phyloP scores from a whole-genome alignment of 2,888 invertebrate genomes.

The Dione juno region DNA sequence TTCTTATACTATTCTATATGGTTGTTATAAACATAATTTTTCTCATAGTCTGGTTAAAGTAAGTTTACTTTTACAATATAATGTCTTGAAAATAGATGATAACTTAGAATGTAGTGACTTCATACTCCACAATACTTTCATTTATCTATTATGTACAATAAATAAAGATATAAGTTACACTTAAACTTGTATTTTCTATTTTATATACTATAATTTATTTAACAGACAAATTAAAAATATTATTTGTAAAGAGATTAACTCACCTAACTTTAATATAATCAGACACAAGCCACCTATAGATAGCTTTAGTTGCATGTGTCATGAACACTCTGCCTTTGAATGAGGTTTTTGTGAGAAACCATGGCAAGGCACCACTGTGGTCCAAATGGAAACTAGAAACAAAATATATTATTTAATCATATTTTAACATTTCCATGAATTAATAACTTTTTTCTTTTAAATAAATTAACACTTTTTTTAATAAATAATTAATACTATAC shows the following conservation, averaged over 20 bases:
- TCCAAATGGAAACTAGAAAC: conserved; percentile 95
- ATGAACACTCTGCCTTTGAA: conserved; percentile 99
- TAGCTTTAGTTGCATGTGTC: conserved; percentile 99
- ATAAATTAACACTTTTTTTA: neutral
- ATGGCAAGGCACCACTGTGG: conserved; percentile 98
- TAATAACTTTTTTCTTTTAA: neutral
- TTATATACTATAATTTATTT: too few relatives aligned
- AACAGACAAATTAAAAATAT: too few relatives aligned
- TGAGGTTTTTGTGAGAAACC: conserved; percentile 98
- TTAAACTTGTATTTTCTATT: too few relatives aligned
- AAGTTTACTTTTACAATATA: too few relatives aligned
- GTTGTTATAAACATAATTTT: too few relatives aligned
- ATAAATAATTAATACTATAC: conserved; percentile 54
- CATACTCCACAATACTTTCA: too few relatives aligned
- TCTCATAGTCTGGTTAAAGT: too few relatives aligned
- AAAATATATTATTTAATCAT: conserved; percentile 3
- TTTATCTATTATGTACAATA: too few relatives aligned
- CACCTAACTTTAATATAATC: conserved; percentile 99
- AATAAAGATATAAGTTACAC: too few relatives aligned
- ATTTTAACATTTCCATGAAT: neutral
- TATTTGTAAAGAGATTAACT: conserved; percentile 43
- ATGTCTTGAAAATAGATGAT: too few relatives aligned
- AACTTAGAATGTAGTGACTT: too few relatives aligned
- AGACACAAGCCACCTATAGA: conserved; percentile 98
- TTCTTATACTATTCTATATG: too few relatives aligned